Evolutionary conservation across 2,797 vertebrate genomes (phyloP).

Genomic region (Xerus rutilus): DNA sequence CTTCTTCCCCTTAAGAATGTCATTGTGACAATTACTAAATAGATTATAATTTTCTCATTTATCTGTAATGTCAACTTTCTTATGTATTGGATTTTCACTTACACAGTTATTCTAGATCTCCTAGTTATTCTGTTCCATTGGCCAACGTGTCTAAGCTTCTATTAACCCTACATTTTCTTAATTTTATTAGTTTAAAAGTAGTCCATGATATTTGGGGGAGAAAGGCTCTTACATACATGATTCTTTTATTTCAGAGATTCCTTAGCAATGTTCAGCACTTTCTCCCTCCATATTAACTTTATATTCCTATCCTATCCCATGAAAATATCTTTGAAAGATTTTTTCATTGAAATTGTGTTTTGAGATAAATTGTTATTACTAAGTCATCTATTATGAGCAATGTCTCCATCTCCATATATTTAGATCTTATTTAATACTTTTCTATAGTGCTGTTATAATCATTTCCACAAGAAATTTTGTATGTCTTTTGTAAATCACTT

Average conservation of each 20-base stretch:
- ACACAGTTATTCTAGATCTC: neutral
- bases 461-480: neutral
- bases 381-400: neutral
- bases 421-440: neutral
- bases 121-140: neutral
- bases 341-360: neutral
- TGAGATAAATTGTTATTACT: conserved; percentile 1
- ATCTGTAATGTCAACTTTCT: neutral
- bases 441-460: neutral
- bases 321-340: neutral
- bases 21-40: neutral
- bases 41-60: neutral
- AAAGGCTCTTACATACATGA: neutral
- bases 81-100: neutral
- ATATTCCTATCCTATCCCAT: neutral
- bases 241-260: neutral
- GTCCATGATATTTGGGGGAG: neutral
- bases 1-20: neutral
- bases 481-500: conserved; percentile 26
- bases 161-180: neutral
- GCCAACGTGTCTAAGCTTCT: neutral
- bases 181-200: conserved; percentile 28
- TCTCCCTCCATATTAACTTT: conserved; percentile 7
- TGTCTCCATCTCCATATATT: neutral
- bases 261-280: neutral